These are phyloP conservation scores for human (Homo sapiens) DNA, from an alignment of 2,113 vertebrate species.

Conservation along the genomic window DNA sequence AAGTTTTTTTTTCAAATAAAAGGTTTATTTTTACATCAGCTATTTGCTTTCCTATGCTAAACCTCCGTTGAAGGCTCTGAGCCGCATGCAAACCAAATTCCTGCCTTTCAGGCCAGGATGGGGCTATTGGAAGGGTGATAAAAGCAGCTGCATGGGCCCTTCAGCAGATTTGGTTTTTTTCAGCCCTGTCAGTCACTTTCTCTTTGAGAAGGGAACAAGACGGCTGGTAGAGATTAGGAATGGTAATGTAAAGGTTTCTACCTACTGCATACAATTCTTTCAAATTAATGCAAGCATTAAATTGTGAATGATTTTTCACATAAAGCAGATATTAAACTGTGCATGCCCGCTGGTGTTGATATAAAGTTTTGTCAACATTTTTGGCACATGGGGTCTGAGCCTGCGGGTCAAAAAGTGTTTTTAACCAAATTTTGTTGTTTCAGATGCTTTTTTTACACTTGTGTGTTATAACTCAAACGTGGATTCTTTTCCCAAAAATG, in stretches of 20 bases:
- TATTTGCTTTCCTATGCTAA: constrained; percentile 86
- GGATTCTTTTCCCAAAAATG: constrained; percentile 71
- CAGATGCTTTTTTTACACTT: constrained; percentile 82
- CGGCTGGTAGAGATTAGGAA: constrained; percentile 85
- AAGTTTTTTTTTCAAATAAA: constrained; percentile 78
- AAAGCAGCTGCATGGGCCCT: constrained; percentile 58
- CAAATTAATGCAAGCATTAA: constrained; percentile 84
- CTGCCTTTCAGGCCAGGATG: constrained; percentile 67
- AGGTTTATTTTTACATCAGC: constrained; percentile 85
- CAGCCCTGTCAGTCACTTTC: constrained; percentile 74
- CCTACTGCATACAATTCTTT: constrained; percentile 80
- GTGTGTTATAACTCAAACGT: constrained; percentile 80
- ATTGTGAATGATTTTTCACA: constrained; percentile 81
- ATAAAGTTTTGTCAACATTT: constrained; percentile 84
- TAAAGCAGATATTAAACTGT: constrained; percentile 81
- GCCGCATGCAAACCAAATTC: constrained; percentile 80
- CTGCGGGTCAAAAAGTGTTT: constrained; percentile 79
- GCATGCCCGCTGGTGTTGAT: constrained; percentile 79
- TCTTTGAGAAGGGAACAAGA: constrained; percentile 70
- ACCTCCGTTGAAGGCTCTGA: constrained; percentile 77
- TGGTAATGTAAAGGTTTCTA: constrained; percentile 83
- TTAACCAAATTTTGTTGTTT: constrained; percentile 86
- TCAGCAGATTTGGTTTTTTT: constrained; percentile 69
- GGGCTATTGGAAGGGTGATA: constrained; percentile 56
- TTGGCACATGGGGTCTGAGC: constrained; percentile 75